Base-by-base conservation (phyloP, 2,888 invertebrate genomes). In the Zaprionus bogoriensis region DNA sequence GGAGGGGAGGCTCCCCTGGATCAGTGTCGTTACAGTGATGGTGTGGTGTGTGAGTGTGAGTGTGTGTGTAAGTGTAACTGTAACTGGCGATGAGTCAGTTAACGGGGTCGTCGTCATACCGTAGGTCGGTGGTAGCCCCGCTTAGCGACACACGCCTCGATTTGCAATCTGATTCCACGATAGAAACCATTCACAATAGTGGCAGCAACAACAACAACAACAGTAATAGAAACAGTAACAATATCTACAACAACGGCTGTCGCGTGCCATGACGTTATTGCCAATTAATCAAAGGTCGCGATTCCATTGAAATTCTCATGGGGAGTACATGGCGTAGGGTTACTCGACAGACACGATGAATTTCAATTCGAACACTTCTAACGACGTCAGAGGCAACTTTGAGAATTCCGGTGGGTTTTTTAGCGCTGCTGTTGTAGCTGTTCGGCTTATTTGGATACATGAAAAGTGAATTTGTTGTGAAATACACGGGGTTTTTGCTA, bases 191-290 rank as follows among this genome's bases (percentile, higher is more conserved):
- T 9, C n/a, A 27, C 27, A 50, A 14, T 14, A 20, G 4, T 4
- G 17, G 2, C 2, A 38, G 12, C 14, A 12, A 4, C 12, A 32
- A 22, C 19, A 12, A 19, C 22, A n/a, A 42, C 4, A 22, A 41
- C 10, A 41, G 19, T 14, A 48, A 2, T 6, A 19, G 27, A n/a
- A 50, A 14, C 22, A 12, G 7, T 3, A 38, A 25, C 5, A 28
- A n/a, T 23, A 10, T 9, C n/a, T 22, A 25, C 4, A 10, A 39
- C 20, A 41, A 23, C 9, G 14, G 14, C 30, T 4, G 77, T 74
- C 79, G 81, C 79, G 79, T 79, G 79, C 74, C 70, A 62, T 79
- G 77, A 79, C 78, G 78, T 83, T 81, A 79, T 63, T 57, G 55
- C 20, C 48, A 20, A 44, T 57, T 44, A 46, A 58, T 67, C 83